A percentile compares a stretch with the other conserved stretches of the same genome.
Conservation (phyloP, 2,113 vertebrate genomes). For the Indicator maculatus region DNA sequence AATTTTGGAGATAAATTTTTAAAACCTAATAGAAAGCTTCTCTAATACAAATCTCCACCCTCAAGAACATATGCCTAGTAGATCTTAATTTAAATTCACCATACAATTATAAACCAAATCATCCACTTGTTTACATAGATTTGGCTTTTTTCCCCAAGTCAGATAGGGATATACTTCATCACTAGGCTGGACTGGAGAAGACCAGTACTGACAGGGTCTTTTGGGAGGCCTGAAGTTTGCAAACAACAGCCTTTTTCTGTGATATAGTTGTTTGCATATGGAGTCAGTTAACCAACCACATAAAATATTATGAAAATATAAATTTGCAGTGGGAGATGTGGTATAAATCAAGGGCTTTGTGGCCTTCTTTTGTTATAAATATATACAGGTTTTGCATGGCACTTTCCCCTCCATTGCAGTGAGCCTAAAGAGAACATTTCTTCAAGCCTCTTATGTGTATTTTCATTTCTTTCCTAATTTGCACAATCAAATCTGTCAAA, state of each 20-base stretch:
- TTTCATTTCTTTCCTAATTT: slow-evolving; percentile 20
- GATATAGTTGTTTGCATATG: neutral
- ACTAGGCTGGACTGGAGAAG: neutral
- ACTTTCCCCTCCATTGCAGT: neutral
- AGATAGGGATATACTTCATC: neutral
- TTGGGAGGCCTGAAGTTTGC: neutral
- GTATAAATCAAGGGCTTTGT: neutral
- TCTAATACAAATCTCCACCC: neutral
- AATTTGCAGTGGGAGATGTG: neutral
- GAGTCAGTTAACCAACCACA: neutral
- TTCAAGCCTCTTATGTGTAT: neutral
- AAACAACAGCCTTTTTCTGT: neutral
- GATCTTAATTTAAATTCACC: neutral
- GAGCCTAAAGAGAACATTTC: neutral
- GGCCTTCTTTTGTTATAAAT: neutral
- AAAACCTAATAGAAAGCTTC: neutral
- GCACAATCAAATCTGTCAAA: slow-evolving; percentile 15
- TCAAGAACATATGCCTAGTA: neutral
- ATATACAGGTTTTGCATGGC: neutral
- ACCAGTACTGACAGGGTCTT: neutral
- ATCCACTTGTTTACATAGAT: neutral
- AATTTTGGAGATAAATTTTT: neutral
- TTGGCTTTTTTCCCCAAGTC: neutral
- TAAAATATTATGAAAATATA: neutral
- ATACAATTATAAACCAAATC: neutral